Percentiles rank a stretch among this genome's conserved stretches.
Conservation (phyloP, 2,113 vertebrate species). For the Scomber japonicus region DNA sequence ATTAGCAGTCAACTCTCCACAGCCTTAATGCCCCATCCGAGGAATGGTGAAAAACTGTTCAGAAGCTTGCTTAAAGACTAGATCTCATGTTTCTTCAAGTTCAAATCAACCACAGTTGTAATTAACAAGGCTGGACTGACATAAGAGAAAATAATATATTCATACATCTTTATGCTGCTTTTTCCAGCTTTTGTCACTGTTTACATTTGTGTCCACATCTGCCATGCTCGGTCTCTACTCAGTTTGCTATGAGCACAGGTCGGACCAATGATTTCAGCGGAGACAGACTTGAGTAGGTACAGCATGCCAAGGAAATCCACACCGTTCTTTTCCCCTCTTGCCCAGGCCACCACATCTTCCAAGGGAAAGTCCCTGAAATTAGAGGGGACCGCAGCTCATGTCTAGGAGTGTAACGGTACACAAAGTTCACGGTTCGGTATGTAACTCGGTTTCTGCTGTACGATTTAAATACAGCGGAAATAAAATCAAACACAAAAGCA, state of each 20-base stretch:
- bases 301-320: slow-evolving; percentile 79
- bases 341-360: slow-evolving; percentile 51
- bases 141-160: neutral
- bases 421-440: too few relatives aligned
- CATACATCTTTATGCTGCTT: neutral
- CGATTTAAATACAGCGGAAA: too few relatives aligned
- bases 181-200: neutral
- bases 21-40: neutral
- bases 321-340: slow-evolving; percentile 54
- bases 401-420: neutral
- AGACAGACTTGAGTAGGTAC: slow-evolving; percentile 42
- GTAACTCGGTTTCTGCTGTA: too few relatives aligned
- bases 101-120: neutral
- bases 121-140: neutral
- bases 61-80: neutral
- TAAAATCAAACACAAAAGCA: neutral
- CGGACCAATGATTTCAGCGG: slow-evolving; percentile 4
- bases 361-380: slow-evolving; percentile 80
- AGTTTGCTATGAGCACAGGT: slow-evolving; percentile 32
- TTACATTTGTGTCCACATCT: neutral
- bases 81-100: neutral
- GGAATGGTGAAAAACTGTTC: neutral
- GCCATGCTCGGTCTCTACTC: slow-evolving; percentile 1
- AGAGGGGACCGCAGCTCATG: slow-evolving; percentile 42
- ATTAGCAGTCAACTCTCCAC: slow-evolving; percentile 45